Base-by-base conservation (phyloP, 2,113 vertebrate species). In the Rana temporaria region DNA sequence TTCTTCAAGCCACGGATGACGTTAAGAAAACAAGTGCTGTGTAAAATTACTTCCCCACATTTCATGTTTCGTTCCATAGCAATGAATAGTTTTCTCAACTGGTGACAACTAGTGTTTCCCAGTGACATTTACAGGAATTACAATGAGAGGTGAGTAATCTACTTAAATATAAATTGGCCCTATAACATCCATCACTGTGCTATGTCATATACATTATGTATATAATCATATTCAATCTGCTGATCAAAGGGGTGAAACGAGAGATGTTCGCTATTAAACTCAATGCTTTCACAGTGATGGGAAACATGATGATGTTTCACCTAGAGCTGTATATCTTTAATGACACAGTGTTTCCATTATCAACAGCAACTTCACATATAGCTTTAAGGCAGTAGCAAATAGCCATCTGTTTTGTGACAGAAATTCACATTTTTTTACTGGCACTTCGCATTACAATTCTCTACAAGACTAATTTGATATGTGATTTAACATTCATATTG, bases 191-290 rank as follows among this genome's bases (percentile, higher is more conserved):
- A 76, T 67, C 81, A 75, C 69, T 26, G 42, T 32, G 53, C 26
- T 48, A 52, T 67, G 80, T 68, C 71, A 82, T 75, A 75, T 59
- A 75, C 52, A 82, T 68, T 59, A 82, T 60, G 42, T 60, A 15
- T 48, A 82, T 82, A 82, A 82, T 82, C 63, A 68, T 48, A 82
- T 75, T 76, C 81, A 82, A 82, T 82, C 81, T 67, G 52, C 30
- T 76, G 81, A 82, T 82, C 81, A 82, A 82, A 82, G 62, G 30
- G 81, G 63, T 59, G 63, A 75, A 82, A 82, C 30, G 20, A 22
- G 48, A 73, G 80, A 74, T 76, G 62, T 68, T 82, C 22, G 30
- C 64, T 68, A 82, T 68, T 76, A 82, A 76, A 76, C 53, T 67
- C 81, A 82, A 55, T 74, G 53, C 52, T 60, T 68, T 42, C 63